These are phyloP conservation scores for Pantala flavescens DNA, from an alignment of 1,140 invertebrate species.

Conservation along the genomic window DNA sequence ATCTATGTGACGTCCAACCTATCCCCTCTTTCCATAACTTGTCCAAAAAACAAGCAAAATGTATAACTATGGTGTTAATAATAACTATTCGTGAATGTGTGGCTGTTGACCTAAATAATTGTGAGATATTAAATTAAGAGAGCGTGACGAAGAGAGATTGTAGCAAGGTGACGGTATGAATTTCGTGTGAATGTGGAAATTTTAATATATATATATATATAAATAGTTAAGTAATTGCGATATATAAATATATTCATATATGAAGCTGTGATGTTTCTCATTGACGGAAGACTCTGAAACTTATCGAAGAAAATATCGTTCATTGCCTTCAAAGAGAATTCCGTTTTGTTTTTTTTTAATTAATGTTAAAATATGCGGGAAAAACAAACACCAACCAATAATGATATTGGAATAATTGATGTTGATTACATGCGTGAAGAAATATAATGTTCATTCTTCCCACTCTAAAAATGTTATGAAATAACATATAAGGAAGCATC, in stretches of 20 bases:
- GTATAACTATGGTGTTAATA: neutral
- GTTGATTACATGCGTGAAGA: no score
- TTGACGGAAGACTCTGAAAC: slow-evolving; percentile 4
- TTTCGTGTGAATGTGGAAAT: neutral
- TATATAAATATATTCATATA: neutral
- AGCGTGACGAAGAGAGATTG: neutral
- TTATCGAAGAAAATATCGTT: neutral
- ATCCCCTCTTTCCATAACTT: neutral
- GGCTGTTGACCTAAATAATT: neutral
- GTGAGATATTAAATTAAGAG: neutral
- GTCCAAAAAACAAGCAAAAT: neutral
- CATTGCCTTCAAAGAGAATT: neutral
- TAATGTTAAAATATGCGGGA: neutral
- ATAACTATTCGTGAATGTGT: neutral
- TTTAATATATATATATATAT: slow-evolving; percentile 5
- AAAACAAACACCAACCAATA: neutral
- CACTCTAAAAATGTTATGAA: neutral
- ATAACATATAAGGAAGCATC: neutral
- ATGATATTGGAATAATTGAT: neutral
- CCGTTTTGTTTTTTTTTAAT: neutral
- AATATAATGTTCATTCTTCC: no score
- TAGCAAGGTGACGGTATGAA: neutral
- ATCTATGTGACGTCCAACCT: neutral
- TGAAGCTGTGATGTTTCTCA: slow-evolving; percentile 8
- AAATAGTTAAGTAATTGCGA: neutral